Base-by-base conservation (phyloP, 2,888 invertebrate genomes). In the Metacarcinus magister region DNA sequence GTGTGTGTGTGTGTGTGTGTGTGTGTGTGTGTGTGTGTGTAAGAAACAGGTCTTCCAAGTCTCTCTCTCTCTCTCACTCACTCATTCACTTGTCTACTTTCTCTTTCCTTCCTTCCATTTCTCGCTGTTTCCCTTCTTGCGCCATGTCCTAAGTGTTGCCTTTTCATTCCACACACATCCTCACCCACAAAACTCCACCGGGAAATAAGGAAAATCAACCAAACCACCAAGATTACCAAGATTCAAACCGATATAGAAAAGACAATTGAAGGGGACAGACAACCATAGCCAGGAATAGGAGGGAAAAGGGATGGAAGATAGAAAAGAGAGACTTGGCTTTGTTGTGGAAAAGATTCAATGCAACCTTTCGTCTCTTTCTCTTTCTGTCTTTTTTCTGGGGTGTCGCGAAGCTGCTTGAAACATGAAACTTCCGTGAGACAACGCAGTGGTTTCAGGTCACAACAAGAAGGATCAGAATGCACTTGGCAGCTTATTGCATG, bases 1-100 rank as follows among this genome's bases (percentile, higher is more conserved):
- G 82, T 82, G 82, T 82, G 82, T 82, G 82, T 82, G 82, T 82
- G 82, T 82, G 82, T 82, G 82, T 82, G 82, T 82, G 32, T 82
- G 67, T 67, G 67, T 67, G 67, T 67, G 67, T 67, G 67, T 67
- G 67, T 67, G 67, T 67, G 67, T 67, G 67, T 67, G 67, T 91
- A 16, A 28, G 75, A 28, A 82, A 32, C 82, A 82, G 19, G 67
- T 67, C 67, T 67, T 67, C 13, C 28, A 82, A 13, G 82, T 82
- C 4, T 82, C 32, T 28, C 28, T 5, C 7, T 82, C 82, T 82
- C 82, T 7, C 32, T 82, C 82, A 32, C 67, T 82, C 82, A 32
- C 28, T 82, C 82, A 32, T 32, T 82, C 28, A 32, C 82, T 82
- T 23, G 82, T 82, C 82, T 28, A 32, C 82, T 82, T 82, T 82